Percentiles rank a stretch among this genome's conserved stretches.
Evolutionary conservation across 2,888 invertebrate genomes (phyloP).

Genomic region (Alcis repandata): DNA sequence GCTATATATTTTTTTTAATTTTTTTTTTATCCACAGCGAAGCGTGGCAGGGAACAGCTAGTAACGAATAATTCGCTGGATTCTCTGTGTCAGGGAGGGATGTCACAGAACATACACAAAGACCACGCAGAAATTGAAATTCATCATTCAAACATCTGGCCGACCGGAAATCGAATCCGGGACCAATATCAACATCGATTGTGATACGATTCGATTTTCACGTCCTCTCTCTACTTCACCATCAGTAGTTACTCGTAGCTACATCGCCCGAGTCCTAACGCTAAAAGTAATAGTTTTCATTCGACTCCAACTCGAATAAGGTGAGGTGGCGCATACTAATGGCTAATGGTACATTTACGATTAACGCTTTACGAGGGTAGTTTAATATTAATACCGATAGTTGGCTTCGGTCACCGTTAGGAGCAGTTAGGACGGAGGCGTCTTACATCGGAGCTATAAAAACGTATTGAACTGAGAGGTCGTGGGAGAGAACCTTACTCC

Average conservation of each 20-base stretch:
- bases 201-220: neutral
- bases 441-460: neutral
- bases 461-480: neutral
- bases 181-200: neutral
- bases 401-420: neutral
- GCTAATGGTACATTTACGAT: slow-evolving; percentile 26
- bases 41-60: no score
- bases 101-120: no score
- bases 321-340: slow-evolving; percentile 34
- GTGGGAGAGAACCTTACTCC: no score
- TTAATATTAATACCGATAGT: slow-evolving; percentile 23
- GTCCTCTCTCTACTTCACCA: slow-evolving; percentile 30
- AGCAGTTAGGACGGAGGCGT: neutral
- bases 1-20: no score
- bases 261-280: slow-evolving; percentile 40
- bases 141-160: no score
- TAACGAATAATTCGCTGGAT: no score
- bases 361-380: slow-evolving; percentile 24
- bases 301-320: slow-evolving; percentile 43
- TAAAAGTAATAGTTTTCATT: slow-evolving; percentile 48
- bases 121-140: no score
- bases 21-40: no score
- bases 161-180: no score
- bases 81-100: no score
- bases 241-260: slow-evolving; percentile 20